Conservation (phyloP, 2,888 invertebrate species). For the Kryphioiulus occultus region DNA sequence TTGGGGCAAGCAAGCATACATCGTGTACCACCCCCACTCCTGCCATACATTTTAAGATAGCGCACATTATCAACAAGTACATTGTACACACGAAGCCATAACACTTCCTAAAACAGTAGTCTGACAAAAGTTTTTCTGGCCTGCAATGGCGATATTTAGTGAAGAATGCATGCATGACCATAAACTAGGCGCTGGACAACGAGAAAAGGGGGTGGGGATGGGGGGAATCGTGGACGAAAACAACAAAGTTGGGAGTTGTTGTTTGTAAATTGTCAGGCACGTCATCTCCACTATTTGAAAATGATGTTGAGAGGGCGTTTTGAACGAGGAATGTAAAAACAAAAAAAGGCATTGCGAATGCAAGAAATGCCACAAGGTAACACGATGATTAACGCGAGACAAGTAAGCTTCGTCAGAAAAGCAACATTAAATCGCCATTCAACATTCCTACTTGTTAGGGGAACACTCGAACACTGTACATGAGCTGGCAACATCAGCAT, state of each 20-base stretch:
- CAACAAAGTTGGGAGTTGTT: neutral
- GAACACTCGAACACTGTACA: neutral
- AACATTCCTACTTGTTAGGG: conserved; percentile 7
- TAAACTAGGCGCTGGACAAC: neutral
- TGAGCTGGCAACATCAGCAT: conserved; percentile 2
- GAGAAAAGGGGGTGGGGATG: neutral
- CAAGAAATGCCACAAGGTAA: conserved; percentile 12
- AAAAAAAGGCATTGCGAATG: neutral
- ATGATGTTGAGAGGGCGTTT: conserved; percentile 35
- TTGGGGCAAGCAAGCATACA: conserved; percentile 11
- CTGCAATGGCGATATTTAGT: neutral
- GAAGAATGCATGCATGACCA: neutral
- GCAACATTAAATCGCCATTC: conserved; percentile 22
- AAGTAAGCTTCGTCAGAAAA: conserved; percentile 17
- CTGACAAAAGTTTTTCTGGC: neutral
- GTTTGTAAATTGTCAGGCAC: conserved; percentile 35
- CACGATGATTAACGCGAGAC: conserved; percentile 26
- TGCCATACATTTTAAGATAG: neutral
- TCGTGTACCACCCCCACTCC: conserved; percentile 24
- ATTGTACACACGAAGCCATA: neutral
- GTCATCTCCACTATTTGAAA: neutral
- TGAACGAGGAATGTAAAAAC: neutral
- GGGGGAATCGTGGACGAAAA: neutral
- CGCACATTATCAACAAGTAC: neutral
- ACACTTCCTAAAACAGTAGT: conserved; percentile 26